Conservation (phyloP, 2,888 invertebrate species). For the Microplitis manilae region DNA sequence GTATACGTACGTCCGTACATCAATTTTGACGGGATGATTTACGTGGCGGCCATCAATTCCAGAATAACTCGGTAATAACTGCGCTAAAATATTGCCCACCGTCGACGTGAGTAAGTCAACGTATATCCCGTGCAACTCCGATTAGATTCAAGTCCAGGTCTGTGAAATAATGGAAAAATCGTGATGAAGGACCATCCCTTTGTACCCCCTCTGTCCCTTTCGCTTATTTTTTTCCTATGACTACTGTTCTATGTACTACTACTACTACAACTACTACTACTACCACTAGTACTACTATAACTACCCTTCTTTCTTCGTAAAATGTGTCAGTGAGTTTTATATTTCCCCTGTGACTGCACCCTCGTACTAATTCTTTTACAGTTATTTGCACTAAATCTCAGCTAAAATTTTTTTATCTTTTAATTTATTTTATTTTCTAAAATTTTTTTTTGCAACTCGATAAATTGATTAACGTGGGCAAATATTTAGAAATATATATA, state of each 20-base stretch:
- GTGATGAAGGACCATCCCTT: slow-evolving; percentile 37
- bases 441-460: neutral
- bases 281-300: neutral
- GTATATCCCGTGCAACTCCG: slow-evolving; percentile 41
- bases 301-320: neutral
- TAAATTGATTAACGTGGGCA: slow-evolving; percentile 3
- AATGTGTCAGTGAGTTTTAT: neutral
- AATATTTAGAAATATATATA: neutral
- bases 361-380: slow-evolving; percentile 14
- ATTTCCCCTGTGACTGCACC: slow-evolving; percentile 3
- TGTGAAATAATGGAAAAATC: slow-evolving; percentile 50
- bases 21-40: slow-evolving; percentile 65
- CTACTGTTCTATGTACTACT: neutral
- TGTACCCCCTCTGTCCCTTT: neutral
- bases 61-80: slow-evolving; percentile 67
- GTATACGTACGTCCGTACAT: slow-evolving; percentile 58
- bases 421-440: neutral
- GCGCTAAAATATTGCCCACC: slow-evolving; percentile 58
- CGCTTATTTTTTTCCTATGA: neutral
- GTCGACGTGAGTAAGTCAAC: slow-evolving; percentile 49
- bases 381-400: slow-evolving; percentile 11
- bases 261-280: too few species aligned
- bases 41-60: slow-evolving; percentile 66
- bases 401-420: neutral
- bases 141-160: slow-evolving; percentile 51